phyloP scores from a whole-genome alignment of 2,888 invertebrate genomes.

The Taenaris catops region DNA sequence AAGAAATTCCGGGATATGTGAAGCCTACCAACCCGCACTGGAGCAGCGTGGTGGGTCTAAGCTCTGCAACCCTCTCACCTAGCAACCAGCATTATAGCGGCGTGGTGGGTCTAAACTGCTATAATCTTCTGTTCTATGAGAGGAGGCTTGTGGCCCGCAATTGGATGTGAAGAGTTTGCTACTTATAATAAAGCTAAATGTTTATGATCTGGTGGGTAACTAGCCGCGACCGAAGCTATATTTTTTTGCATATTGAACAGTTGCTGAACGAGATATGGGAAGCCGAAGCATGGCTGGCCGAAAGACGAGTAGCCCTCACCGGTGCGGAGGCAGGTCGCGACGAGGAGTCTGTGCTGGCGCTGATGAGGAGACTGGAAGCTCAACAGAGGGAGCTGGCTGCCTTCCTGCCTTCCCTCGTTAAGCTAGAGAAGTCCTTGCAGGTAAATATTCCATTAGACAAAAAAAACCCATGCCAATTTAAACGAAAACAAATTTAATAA shows the following conservation, averaged over 20 bases:
- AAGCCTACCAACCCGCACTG: neutral
- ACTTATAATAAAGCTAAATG: too few species aligned
- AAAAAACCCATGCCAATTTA: too few species aligned
- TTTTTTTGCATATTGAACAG: conserved; percentile 57
- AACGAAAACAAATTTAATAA: too few species aligned
- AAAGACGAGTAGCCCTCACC: conserved; percentile 87
- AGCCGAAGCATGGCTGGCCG: conserved; percentile 95
- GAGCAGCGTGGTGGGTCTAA: too few species aligned
- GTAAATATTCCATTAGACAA: conserved; percentile 25
- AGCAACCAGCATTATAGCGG: too few species aligned
- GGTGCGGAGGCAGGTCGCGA: conserved; percentile 93
- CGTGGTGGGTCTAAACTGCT: too few species aligned
- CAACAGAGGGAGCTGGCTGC: conserved; percentile 89
- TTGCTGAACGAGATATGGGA: conserved; percentile 95
- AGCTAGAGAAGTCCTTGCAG: conserved; percentile 65
- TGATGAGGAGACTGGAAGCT: conserved; percentile 90
- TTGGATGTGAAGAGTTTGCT: neutral
- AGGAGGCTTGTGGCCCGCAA: neutral
- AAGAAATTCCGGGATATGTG: too few species aligned
- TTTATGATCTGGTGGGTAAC: too few species aligned
- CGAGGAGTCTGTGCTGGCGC: conserved; percentile 92
- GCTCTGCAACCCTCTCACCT: too few species aligned
- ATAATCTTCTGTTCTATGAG: too few species aligned
- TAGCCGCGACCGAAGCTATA: neutral
- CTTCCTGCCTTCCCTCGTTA: conserved; percentile 86